phyloP scores from a whole-genome alignment of 1,140 invertebrate genomes.

The Papilio polytes region DNA sequence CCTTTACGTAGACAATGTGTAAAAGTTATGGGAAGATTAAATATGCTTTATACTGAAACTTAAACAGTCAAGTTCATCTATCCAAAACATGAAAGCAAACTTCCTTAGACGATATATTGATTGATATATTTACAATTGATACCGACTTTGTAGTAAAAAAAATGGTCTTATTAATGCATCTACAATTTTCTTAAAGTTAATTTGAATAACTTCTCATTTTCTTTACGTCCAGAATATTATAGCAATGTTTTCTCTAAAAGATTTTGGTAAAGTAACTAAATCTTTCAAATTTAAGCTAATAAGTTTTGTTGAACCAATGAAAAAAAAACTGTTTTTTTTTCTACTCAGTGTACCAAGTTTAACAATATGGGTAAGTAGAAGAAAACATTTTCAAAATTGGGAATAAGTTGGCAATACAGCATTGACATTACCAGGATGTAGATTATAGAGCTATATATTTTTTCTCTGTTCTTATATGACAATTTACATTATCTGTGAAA shows the following conservation, averaged over 20 bases:
- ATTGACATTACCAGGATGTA: neutral
- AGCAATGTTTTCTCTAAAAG: no score
- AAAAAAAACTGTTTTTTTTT: no score
- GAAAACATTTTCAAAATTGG: neutral
- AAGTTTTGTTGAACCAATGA: no score
- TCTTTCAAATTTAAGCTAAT: no score
- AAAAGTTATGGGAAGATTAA: no score
- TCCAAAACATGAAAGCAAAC: neutral
- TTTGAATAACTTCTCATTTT: neutral
- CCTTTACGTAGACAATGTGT: no score
- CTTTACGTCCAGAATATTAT: neutral
- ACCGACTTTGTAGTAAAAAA: neutral
- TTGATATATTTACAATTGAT: neutral
- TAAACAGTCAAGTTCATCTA: neutral
- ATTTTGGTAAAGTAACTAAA: no score
- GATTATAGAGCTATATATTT: neutral
- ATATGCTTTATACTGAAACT: neutral
- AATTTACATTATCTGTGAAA: neutral
- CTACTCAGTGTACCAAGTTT: neutral
- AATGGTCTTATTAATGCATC: neutral
- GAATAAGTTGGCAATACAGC: neutral
- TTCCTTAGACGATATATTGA: neutral
- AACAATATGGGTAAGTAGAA: neutral
- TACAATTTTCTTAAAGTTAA: neutral
- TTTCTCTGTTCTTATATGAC: neutral